Conservation (phyloP, 37 sponge, comb jelly and placozoan species). For the Eunapius fragilis region DNA sequence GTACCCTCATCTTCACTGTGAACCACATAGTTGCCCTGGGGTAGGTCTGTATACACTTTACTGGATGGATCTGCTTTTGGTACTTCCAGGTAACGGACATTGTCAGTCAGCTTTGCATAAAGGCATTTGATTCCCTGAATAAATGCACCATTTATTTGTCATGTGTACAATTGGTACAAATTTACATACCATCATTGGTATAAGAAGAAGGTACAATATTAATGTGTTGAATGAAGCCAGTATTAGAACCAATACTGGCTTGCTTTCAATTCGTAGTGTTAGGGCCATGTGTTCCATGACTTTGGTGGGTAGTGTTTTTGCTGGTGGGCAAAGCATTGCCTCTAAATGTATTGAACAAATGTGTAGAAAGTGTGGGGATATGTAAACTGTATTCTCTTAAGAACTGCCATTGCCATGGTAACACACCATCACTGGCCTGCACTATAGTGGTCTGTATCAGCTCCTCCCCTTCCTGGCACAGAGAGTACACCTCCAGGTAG, state of each 20-base stretch:
- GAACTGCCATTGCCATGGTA: not conserved
- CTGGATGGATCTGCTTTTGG: not conserved
- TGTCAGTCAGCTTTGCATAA: not conserved
- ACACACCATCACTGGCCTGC: slow-evolving; percentile 39
- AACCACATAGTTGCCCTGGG: not conserved
- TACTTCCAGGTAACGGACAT: not conserved
- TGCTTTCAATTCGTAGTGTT: slow-evolving; percentile 31
- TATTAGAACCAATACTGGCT: slow-evolving; percentile 30
- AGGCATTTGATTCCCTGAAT: not conserved
- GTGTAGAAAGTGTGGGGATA: not conserved
- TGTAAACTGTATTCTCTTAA: not conserved
- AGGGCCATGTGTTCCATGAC: slow-evolving; percentile 20
- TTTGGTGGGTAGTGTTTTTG: not conserved
- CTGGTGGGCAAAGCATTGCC: slow-evolving; percentile 31
- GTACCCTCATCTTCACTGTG: not conserved
- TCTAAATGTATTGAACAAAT: slow-evolving; percentile 15
- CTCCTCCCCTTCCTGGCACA: slow-evolving; percentile 49
- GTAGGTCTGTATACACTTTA: not conserved
- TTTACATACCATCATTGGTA: slow-evolving; percentile 38
- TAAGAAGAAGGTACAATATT: slow-evolving; percentile 15
- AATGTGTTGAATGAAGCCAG: not conserved
- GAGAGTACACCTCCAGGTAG: slow-evolving; percentile 20
- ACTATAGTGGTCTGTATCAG: slow-evolving; percentile 3
- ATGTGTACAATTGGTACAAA: not conserved
- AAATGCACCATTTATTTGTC: not conserved